Percentiles rank a stretch among this genome's conserved stretches.
These are phyloP conservation scores for Busseola fusca DNA, from an alignment of 2,888 invertebrate genomes.

Conservation along the genomic window DNA sequence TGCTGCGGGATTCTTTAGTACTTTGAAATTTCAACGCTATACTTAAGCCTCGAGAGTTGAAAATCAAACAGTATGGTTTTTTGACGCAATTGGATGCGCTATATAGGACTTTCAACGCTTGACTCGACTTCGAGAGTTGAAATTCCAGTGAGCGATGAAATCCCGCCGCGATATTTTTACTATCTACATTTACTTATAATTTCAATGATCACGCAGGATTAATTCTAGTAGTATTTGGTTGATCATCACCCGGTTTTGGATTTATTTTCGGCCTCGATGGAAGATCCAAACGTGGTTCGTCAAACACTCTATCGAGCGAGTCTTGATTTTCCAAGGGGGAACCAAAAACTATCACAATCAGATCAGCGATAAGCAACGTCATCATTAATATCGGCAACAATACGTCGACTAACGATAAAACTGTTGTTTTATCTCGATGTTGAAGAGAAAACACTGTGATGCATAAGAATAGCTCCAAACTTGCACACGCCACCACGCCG, in stretches of 20 bases:
- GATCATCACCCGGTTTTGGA: not conserved
- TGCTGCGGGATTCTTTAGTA: not conserved
- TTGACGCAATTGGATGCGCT: not conserved
- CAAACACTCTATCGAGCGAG: rapidly evolving
- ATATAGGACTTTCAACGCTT: not conserved
- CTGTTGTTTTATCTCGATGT: rapidly evolving
- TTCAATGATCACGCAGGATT: not conserved
- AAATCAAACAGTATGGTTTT: not conserved
- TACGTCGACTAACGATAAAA: constrained; percentile 70
- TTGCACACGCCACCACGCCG: constrained; percentile 66
- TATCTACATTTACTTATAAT: no score
- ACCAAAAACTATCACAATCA: not conserved
- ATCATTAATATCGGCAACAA: constrained; percentile 73
- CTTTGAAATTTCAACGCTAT: not conserved
- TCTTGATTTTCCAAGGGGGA: rapidly evolving
- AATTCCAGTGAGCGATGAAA: not conserved
- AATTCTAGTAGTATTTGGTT: no score
- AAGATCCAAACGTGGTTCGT: not conserved
- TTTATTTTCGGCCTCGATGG: no score
- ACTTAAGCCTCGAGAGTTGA: not conserved
- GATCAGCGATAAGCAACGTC: not conserved
- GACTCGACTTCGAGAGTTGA: not conserved
- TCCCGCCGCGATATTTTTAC: not conserved
- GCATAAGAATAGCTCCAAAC: constrained; percentile 56
- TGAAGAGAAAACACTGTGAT: not conserved